Base-by-base conservation (phyloP, 2,797 vertebrate species). In the Tangara arthus region DNA sequence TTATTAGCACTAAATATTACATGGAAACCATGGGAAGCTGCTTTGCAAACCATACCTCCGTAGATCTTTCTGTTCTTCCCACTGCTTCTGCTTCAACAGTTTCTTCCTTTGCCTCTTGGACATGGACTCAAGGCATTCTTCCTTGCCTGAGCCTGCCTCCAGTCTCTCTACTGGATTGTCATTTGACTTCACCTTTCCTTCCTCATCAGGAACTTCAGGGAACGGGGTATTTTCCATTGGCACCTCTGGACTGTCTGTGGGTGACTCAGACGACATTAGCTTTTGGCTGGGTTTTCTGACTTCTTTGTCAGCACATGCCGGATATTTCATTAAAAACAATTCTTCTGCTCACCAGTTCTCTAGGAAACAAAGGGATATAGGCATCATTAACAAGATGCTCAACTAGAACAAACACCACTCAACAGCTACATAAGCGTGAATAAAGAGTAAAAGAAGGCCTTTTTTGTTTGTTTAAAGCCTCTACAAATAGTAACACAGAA, bases 21-120 rank as follows among this genome's bases (percentile, higher is more conserved):
- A 64, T 1, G 15, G 4, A 12, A 63, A 64, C 20, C 39, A 16
- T 7, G 10, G 11, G 68, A 68, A 72, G 20, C 19, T 30, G 24
- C 49, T 61, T 57, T 32, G 37, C 53, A 77, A 96, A 55, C 47
- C 98, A 86, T 97, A 99, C 99, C 98, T 99, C 72, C 99, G 97
- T 1, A 99, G 97, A 30, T 99, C 99, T 89, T 98, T 97, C 84
- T 99, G 98, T 30, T 99, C 99, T 90, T 99, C 99, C 99, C 99
- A 99, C 39, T 99, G 99, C 93, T 99, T 99, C 93, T 99, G 99
- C 88, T 98, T 99, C 92, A 99, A 87, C 2, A 99, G 97, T 70
- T 98, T 99, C 97, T 99, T 99, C 96, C 96, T 98, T 73, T 99
- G 99, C 47, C 98, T 98, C 91, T 99, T 99, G 73, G 99, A 99